Conservation (phyloP, 2,888 invertebrate species). For the Amorpha juglandis region DNA sequence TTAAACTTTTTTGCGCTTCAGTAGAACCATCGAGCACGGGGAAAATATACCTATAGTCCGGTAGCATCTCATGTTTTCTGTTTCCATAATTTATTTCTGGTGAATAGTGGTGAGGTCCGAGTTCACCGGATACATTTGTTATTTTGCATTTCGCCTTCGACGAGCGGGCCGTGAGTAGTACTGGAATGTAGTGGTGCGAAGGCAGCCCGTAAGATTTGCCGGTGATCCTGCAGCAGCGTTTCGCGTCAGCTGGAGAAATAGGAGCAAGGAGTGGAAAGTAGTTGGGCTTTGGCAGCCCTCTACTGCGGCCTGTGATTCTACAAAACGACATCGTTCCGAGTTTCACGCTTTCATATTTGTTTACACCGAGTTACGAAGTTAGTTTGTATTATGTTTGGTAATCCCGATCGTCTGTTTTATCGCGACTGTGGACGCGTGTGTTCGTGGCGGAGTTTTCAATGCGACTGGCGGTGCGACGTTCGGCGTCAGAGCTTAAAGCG, state of each 20-base stretch:
- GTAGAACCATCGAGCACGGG: slow-evolving; percentile 88
- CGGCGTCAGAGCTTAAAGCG: slow-evolving; percentile 54
- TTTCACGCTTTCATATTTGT: slow-evolving; percentile 75
- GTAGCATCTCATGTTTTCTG: slow-evolving; percentile 86
- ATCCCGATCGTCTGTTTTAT: slow-evolving; percentile 55
- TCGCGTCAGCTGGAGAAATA: slow-evolving; percentile 92
- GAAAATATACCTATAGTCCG: slow-evolving; percentile 90
- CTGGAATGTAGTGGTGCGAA: slow-evolving; percentile 91
- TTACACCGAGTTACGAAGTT: slow-evolving; percentile 50
- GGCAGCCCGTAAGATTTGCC: slow-evolving; percentile 90
- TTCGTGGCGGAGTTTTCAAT: slow-evolving; percentile 60
- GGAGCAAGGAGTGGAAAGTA: slow-evolving; percentile 92
- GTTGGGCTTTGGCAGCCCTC: slow-evolving; percentile 91
- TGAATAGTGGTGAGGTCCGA: slow-evolving; percentile 85
- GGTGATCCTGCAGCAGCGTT: slow-evolving; percentile 90
- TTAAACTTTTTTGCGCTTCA: slow-evolving; percentile 86
- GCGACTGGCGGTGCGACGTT: slow-evolving; percentile 65
- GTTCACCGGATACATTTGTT: slow-evolving; percentile 86
- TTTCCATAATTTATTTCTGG: slow-evolving; percentile 86
- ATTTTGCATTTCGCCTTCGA: slow-evolving; percentile 85
- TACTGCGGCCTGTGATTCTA: slow-evolving; percentile 91
- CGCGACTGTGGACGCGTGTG: slow-evolving; percentile 61
- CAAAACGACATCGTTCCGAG: slow-evolving; percentile 87
- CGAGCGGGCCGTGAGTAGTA: slow-evolving; percentile 83
- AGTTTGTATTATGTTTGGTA: slow-evolving; percentile 46